These are phyloP conservation scores for Australoheros scitulus DNA, from an alignment of 2,113 vertebrate genomes.

Conservation along the genomic window DNA sequence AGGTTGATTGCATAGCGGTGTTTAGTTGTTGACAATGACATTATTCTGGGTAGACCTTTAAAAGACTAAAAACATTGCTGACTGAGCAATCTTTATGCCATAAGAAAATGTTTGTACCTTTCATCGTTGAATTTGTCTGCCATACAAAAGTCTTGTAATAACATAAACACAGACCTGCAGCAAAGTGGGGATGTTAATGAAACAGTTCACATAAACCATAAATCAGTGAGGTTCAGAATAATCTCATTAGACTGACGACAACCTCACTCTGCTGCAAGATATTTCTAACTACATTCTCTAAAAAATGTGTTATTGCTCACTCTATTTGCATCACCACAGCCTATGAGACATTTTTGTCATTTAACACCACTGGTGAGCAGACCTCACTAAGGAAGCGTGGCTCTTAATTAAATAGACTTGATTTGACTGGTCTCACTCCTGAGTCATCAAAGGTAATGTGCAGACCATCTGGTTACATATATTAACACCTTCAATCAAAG, in stretches of 20 bases:
- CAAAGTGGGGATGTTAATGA: background rate
- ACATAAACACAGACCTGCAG: background rate
- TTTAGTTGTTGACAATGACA: background rate
- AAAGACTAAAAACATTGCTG: background rate
- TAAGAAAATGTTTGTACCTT: background rate
- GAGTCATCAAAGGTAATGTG: background rate
- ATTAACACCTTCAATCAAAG: background rate
- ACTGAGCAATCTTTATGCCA: background rate
- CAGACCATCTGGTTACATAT: slow-evolving; percentile 7
- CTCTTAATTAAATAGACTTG: background rate
- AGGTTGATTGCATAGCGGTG: background rate
- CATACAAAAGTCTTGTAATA: background rate
- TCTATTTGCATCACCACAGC: background rate
- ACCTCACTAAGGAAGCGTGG: background rate
- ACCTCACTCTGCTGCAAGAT: background rate
- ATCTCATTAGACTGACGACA: background rate
- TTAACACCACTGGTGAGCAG: background rate
- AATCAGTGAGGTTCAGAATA: background rate
- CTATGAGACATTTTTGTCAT: background rate
- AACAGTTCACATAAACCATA: background rate
- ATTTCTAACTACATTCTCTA: background rate
- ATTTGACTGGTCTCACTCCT: background rate
- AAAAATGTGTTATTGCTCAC: background rate
- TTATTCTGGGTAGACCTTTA: background rate
- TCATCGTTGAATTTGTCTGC: background rate